Percentiles rank a stretch among this genome's conserved stretches.
phyloP scores from a whole-genome alignment of 1,140 invertebrate species.

The Procambarus virginalis region DNA sequence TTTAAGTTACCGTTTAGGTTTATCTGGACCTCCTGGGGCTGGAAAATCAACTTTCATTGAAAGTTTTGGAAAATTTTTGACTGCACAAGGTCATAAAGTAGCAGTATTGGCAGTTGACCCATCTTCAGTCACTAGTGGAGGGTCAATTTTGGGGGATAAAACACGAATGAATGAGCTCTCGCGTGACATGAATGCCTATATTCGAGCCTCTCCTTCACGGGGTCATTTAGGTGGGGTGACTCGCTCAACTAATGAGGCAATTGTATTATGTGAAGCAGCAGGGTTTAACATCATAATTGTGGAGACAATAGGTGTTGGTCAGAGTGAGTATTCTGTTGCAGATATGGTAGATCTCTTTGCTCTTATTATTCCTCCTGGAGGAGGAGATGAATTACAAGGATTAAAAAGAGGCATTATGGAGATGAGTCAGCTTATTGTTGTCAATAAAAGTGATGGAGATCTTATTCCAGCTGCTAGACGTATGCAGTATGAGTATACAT shows the following conservation, averaged over 20 bases:
- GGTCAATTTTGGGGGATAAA: slow-evolving; percentile 80
- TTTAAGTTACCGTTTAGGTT: slow-evolving; percentile 76
- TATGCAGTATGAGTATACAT: slow-evolving; percentile 79
- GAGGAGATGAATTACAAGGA: slow-evolving; percentile 81
- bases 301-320: slow-evolving; percentile 81
- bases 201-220: slow-evolving; percentile 78
- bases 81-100: slow-evolving; percentile 76
- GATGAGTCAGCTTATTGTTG: slow-evolving; percentile 78
- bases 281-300: slow-evolving; percentile 80
- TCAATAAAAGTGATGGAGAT: slow-evolving; percentile 80
- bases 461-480: slow-evolving; percentile 76
- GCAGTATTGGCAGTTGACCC: slow-evolving; percentile 81
- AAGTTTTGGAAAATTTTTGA: slow-evolving; percentile 78
- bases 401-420: slow-evolving; percentile 81
- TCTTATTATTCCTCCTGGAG: slow-evolving; percentile 79
- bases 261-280: slow-evolving; percentile 80
- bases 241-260: slow-evolving; percentile 79
- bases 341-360: slow-evolving; percentile 82
- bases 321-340: slow-evolving; percentile 79
- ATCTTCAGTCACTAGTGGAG: slow-evolving; percentile 78
- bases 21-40: slow-evolving; percentile 80
- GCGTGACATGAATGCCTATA: slow-evolving; percentile 78
- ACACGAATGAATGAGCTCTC: slow-evolving; percentile 80
- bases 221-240: slow-evolving; percentile 80
- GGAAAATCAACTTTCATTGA: slow-evolving; percentile 82